Percentiles rank a stretch among this genome's conserved stretches.
Evolutionary conservation across 2,113 vertebrate genomes (phyloP).

Genomic region (Cyprinus carpio): DNA sequence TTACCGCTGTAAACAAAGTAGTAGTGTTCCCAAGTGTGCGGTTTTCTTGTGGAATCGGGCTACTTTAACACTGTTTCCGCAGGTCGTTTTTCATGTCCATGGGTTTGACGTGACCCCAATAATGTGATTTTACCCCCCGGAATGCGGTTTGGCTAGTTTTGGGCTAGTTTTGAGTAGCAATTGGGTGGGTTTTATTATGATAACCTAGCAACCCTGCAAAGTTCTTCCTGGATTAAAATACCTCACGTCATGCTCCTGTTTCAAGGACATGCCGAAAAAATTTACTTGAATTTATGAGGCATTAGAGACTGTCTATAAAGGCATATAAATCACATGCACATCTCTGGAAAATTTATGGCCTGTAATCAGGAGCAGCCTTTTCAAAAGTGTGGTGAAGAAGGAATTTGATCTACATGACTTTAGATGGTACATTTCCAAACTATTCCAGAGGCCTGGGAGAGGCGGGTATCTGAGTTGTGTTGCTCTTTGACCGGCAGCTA

Average conservation of each 20-base stretch:
- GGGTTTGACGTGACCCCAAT: too few species aligned
- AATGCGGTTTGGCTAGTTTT: too few species aligned
- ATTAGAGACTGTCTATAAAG: not conserved
- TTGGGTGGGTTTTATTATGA: too few species aligned
- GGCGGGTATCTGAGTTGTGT: constrained; percentile 38
- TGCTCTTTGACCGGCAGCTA: constrained; percentile 23
- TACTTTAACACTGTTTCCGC: too few species aligned
- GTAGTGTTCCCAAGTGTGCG: too few species aligned
- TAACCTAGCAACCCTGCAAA: not conserved
- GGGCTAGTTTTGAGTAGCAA: too few species aligned
- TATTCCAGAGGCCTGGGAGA: not conserved
- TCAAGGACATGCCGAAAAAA: not conserved
- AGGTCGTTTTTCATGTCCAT: too few species aligned
- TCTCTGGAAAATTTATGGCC: constrained; percentile 1
- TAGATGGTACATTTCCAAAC: not conserved
- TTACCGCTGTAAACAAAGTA: too few species aligned
- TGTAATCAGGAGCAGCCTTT: not conserved
- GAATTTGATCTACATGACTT: not conserved
- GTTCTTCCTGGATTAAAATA: constrained; percentile 13
- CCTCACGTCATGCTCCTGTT: not conserved
- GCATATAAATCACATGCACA: not conserved
- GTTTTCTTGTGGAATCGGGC: too few species aligned
- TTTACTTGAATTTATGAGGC: not conserved
- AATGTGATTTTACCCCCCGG: too few species aligned
- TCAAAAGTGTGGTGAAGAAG: not conserved